Conservation (phyloP, 2,113 vertebrate species). For the Pteronura brasiliensis region DNA sequence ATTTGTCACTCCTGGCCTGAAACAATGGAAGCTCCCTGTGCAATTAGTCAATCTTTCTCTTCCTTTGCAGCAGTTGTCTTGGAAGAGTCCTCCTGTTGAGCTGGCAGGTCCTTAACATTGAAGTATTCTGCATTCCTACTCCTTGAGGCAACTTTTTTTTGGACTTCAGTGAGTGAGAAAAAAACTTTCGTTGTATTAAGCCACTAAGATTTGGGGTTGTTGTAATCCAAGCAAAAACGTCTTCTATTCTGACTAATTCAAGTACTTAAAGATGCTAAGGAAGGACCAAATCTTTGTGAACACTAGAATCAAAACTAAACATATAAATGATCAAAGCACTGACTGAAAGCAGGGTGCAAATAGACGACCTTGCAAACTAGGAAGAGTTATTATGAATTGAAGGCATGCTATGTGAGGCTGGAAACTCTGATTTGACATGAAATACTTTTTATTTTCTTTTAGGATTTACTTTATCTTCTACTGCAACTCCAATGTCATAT, state of each 20-base stretch:
- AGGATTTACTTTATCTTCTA: constrained; percentile 17
- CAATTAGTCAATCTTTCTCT: not conserved
- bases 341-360: not conserved
- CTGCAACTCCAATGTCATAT: constrained; percentile 3
- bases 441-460: not conserved
- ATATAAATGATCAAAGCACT: not conserved
- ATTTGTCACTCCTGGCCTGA: not conserved
- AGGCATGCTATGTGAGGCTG: not conserved
- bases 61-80: not conserved
- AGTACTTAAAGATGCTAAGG: not conserved
- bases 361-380: not conserved
- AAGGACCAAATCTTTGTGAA: not conserved
- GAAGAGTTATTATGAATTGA: not conserved
- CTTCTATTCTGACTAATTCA: not conserved
- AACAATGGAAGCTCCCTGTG: not conserved
- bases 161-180: not conserved
- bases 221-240: not conserved
- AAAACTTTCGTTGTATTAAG: not conserved
- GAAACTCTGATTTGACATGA: not conserved
- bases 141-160: not conserved
- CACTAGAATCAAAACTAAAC: not conserved
- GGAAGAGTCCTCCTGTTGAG: not conserved
- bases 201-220: not conserved
- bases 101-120: not conserved
- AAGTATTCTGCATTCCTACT: not conserved